Evolutionary conservation across 1,140 invertebrate genomes (phyloP).

Genomic region (Philaenus spumarius): DNA sequence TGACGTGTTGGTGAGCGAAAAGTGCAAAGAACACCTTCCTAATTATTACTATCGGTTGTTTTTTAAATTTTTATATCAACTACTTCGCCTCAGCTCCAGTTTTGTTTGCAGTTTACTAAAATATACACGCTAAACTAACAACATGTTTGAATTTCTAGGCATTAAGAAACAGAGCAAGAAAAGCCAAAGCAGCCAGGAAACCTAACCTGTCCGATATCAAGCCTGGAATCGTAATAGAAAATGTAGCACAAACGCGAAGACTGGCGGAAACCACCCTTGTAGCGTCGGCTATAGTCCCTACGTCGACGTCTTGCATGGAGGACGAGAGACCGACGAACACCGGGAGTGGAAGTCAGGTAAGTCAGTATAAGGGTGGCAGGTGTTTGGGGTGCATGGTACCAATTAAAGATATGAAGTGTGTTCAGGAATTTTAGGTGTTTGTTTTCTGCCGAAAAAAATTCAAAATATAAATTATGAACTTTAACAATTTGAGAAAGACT

Average conservation of each 20-base stretch:
- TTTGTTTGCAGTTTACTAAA: no score
- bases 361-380: background rate
- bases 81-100: no score
- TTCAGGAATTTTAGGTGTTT: no score
- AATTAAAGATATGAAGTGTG: background rate
- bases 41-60: no score
- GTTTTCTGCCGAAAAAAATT: no score
- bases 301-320: conserved; percentile 44
- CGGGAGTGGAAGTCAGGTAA: conserved; percentile 64
- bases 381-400: background rate
- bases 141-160: no score
- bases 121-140: background rate
- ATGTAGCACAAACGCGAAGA: conserved; percentile 70
- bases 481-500: no score
- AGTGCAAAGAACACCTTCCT: no score
- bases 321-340: conserved; percentile 74
- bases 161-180: conserved; percentile 74
- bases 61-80: no score
- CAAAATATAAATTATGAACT: no score
- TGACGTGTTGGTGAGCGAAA: no score
- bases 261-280: conserved; percentile 75
- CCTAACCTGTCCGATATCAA: conserved; percentile 63
- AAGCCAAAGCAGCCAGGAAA: conserved; percentile 66
- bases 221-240: conserved; percentile 80
- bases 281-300: conserved; percentile 37